Evolutionary conservation across 92 coral and sea anemone species (phyloP).

Genomic region (Porites evermanni): DNA sequence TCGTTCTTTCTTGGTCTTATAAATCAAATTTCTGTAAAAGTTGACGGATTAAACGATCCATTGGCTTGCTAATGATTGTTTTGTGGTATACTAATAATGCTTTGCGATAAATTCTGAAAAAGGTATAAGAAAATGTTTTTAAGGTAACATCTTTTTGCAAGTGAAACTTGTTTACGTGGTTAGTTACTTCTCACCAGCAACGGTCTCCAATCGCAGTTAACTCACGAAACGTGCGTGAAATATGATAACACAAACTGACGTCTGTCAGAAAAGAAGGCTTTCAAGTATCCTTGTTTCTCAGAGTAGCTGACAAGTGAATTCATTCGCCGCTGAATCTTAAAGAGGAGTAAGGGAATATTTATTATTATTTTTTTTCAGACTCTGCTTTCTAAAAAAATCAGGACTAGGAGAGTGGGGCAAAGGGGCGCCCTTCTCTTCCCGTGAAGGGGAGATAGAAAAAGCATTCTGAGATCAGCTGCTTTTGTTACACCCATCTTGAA

Average conservation of each 20-base stretch:
- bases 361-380: not conserved
- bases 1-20: not conserved
- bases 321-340: not conserved
- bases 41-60: not conserved
- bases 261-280: not conserved
- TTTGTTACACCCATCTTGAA: not conserved
- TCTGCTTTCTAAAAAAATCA: not conserved
- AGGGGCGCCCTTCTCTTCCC: not conserved
- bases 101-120: not conserved
- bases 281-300: not conserved
- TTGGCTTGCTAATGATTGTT: not conserved
- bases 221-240: not conserved
- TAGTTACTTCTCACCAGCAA: not conserved
- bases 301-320: not conserved
- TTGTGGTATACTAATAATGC: not conserved
- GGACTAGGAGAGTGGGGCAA: not conserved
- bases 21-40: not conserved
- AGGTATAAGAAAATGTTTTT: not conserved
- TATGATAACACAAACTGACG: not conserved
- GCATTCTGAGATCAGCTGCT: no score
- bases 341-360: not conserved
- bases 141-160: not conserved
- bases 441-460: not conserved
- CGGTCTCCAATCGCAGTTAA: not conserved
- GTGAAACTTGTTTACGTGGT: not conserved